A percentile compares a stretch with the other conserved stretches of the same genome.
These are phyloP conservation scores for Lepilemur septentrionalis DNA, from an alignment of 2,797 vertebrate genomes.

Conservation along the genomic window DNA sequence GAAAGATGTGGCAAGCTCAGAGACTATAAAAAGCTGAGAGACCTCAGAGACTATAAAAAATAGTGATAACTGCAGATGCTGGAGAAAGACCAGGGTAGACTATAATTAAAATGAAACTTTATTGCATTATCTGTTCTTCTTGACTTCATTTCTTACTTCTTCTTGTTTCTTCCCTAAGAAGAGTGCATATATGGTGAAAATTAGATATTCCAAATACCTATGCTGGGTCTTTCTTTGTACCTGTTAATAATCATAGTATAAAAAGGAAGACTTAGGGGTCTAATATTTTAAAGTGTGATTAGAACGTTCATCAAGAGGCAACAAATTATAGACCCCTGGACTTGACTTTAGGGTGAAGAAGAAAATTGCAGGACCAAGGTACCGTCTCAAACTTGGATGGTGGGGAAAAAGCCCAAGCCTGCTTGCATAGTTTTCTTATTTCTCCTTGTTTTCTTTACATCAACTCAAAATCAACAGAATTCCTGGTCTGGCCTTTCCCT, in stretches of 20 bases:
- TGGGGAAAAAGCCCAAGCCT: not conserved
- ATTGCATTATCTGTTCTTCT: not conserved
- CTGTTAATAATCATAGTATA: not conserved
- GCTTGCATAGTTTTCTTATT: not conserved
- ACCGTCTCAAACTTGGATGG: not conserved
- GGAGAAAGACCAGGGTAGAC: not conserved
- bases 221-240: not conserved
- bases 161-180: not conserved
- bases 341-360: constrained; percentile 8
- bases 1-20: not conserved
- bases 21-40: not conserved
- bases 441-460: not conserved
- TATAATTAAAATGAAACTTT: not conserved
- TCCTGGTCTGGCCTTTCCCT: not conserved
- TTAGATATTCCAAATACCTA: not conserved
- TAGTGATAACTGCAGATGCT: not conserved
- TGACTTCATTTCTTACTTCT: not conserved
- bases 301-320: constrained; percentile 36
- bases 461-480: not conserved
- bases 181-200: not conserved
- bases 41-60: not conserved
- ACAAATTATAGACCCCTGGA: not conserved
- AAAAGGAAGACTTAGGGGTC: not conserved
- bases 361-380: not conserved
- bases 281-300: constrained; percentile 28